These are phyloP conservation scores for Folsomia candida DNA, from an alignment of 2,888 invertebrate species.

Conservation along the genomic window DNA sequence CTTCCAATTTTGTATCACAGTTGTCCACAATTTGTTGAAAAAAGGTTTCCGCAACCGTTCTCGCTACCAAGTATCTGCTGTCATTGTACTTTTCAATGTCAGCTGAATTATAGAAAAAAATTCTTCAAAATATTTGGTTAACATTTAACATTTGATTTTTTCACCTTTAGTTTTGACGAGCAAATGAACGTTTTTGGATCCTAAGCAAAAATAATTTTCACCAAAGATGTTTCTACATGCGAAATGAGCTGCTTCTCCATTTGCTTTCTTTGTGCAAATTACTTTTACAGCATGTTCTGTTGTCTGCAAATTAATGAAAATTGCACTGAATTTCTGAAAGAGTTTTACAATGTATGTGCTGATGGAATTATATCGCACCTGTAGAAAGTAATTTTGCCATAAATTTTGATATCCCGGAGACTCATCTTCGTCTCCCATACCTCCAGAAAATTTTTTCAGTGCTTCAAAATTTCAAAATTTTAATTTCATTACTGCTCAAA, in stretches of 20 bases:
- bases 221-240: conserved; percentile 53
- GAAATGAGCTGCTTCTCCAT: conserved; percentile 57
- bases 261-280: conserved; percentile 52
- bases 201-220: conserved; percentile 53
- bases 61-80: conserved; percentile 53
- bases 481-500: too few species aligned
- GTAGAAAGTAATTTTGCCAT: conserved; percentile 51
- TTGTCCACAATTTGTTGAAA: conserved; percentile 39
- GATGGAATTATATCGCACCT: conserved; percentile 24
- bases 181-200: conserved; percentile 57
- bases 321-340: neutral
- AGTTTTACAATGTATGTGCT: neutral
- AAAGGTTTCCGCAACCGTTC: conserved; percentile 52
- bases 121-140: neutral
- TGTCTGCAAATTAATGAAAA: conserved; percentile 27
- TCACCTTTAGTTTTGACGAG: conserved; percentile 52
- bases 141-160: neutral
- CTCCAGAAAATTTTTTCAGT: conserved; percentile 57
- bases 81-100: conserved; percentile 48
- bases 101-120: conserved; percentile 19
- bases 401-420: conserved; percentile 52
- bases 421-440: conserved; percentile 56
- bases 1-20: conserved; percentile 46
- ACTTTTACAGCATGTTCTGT: conserved; percentile 41
- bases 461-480: too few species aligned